phyloP scores from a whole-genome alignment of 2,113 vertebrate genomes.

The Ctenomys sociabilis region DNA sequence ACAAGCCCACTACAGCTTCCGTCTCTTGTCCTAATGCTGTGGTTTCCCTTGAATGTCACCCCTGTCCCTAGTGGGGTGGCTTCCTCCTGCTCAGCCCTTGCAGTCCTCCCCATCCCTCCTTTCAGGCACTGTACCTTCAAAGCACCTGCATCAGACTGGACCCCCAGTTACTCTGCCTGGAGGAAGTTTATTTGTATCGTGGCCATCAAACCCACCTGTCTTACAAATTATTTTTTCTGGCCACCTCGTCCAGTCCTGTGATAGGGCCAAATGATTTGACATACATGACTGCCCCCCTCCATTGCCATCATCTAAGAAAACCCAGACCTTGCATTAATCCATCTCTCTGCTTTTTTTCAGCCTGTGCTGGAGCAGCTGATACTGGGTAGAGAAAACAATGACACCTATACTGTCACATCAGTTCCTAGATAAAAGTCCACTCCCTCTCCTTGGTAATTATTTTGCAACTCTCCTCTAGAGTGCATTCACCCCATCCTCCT shows the following conservation, averaged over 20 bases:
- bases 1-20: not conserved
- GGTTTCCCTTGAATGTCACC: not conserved
- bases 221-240: not conserved
- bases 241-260: rapidly evolving
- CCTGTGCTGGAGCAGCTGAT: not conserved
- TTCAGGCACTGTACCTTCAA: not conserved
- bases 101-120: no score
- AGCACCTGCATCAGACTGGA: no score
- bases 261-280: not conserved
- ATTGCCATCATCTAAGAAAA: not conserved
- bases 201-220: not conserved
- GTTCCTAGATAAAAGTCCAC: not conserved
- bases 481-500: not conserved
- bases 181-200: not conserved
- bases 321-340: not conserved
- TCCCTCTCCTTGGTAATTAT: not conserved
- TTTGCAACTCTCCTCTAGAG: not conserved
- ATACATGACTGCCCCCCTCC: not conserved
- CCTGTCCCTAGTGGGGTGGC: not conserved
- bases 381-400: not conserved
- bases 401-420: not conserved
- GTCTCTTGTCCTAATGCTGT: not conserved
- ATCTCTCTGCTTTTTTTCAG: not conserved
- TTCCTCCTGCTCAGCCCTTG: not conserved
- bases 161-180: not conserved